Evolutionary conservation across 2,113 vertebrate species (phyloP).

Genomic region (Callopanchax toddi): DNA sequence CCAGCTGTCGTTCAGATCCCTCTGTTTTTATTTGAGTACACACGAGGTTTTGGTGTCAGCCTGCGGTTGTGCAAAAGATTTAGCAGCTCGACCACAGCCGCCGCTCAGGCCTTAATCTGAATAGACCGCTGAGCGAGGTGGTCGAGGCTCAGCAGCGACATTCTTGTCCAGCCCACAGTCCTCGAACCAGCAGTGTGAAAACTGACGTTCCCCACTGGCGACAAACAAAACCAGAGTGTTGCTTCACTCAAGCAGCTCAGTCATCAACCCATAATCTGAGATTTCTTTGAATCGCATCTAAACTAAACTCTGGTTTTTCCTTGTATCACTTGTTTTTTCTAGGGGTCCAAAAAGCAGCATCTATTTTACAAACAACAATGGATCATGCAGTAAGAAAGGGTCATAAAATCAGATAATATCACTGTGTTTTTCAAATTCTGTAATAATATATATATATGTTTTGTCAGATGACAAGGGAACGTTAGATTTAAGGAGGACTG

Average conservation of each 20-base stretch:
- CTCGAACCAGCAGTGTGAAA: constrained; percentile 47
- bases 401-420: neutral
- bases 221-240: constrained; percentile 17
- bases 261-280: constrained; percentile 39
- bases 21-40: constrained; percentile 51
- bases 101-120: constrained; percentile 41
- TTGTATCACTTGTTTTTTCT: constrained; percentile 17
- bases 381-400: constrained; percentile 88
- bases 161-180: constrained; percentile 53
- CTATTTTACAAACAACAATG: constrained; percentile 86
- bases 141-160: too few species aligned
- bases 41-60: constrained; percentile 22
- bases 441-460: neutral
- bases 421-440: too few species aligned
- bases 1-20: too few species aligned
- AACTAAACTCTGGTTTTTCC: neutral
- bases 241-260: constrained; percentile 23
- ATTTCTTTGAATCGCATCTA: constrained; percentile 40
- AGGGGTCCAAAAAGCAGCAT: constrained; percentile 85
- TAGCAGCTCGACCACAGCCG: constrained; percentile 60
- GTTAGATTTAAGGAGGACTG: constrained; percentile 84
- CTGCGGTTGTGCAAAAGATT: constrained; percentile 29
- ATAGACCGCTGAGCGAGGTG: constrained; percentile 39
- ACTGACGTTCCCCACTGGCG: constrained; percentile 34
- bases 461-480: constrained; percentile 84